These are phyloP conservation scores for Micromys minutus DNA, from an alignment of 2,113 vertebrate genomes.

Conservation along the genomic window DNA sequence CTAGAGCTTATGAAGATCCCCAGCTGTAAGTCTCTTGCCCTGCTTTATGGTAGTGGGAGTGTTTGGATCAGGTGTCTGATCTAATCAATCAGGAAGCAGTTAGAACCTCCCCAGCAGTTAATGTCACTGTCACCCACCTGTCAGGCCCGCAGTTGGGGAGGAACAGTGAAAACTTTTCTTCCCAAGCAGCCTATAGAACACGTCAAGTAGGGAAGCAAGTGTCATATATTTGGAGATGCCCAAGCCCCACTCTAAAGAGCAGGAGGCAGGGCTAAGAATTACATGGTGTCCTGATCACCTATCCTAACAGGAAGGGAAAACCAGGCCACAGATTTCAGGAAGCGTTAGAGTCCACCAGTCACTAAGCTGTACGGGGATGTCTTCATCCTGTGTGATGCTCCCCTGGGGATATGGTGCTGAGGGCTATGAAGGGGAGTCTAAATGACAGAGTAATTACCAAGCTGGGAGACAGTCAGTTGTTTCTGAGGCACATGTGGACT, in stretches of 20 bases:
- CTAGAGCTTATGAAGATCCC: background rate
- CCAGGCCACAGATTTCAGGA: background rate
- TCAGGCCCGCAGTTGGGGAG: background rate
- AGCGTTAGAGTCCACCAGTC: background rate
- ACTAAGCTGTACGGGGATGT: background rate
- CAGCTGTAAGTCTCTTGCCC: too few species aligned
- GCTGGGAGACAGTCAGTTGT: slow-evolving; percentile 28
- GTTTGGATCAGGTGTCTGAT: background rate
- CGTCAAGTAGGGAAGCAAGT: background rate
- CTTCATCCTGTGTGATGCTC: background rate
- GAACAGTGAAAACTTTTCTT: background rate
- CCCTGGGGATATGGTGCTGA: slow-evolving; percentile 1
- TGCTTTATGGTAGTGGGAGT: background rate
- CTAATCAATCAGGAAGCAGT: too few species aligned
- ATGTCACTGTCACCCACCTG: too few species aligned
- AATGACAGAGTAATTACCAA: slow-evolving; percentile 37
- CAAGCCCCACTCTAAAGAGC: background rate
- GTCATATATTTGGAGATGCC: background rate
- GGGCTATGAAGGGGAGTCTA: background rate
- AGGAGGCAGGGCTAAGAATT: background rate
- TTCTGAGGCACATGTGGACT: slow-evolving; percentile 2
- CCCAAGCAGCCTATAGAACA: background rate
- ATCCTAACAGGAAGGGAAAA: background rate
- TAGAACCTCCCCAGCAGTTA: background rate
- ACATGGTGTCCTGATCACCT: background rate